Evolutionary conservation across 2,888 invertebrate species (phyloP), one percentile per base, ranked within the genome.

Genomic region (Pocota personata): DNA sequence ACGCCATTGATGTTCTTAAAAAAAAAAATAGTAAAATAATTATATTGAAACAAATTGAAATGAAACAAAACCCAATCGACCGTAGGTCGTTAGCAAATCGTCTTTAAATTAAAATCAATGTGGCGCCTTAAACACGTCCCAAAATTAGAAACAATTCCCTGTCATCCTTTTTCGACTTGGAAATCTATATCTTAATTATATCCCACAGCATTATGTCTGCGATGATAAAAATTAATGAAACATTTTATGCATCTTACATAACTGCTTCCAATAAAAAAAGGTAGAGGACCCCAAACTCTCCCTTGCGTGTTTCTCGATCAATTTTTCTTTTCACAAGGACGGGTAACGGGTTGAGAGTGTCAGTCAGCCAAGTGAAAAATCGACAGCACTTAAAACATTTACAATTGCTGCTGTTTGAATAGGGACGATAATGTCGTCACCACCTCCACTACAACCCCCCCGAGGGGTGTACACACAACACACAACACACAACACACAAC

Each of bases 181-280:
- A 30, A 55, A 77, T 67, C 72, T 62, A 46, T 73, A 62, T 83
- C 82, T 78, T 73, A 83, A 77, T 82, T 76, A 77, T 62, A 35
- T 37, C 46, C 35, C 19, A n/a, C n/a, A 30, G 43, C 40, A 66
- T 14, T 30, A 43, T 66, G 58, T 37, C 46, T 27, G 12, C 1
- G 43, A n/a, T 35, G 30, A 72, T 77, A 76, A 82, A 82, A 77
- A 66, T 77, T 76, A 77, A 82, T 82, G 82, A 66, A 66, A 66
- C 82, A 76, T 82, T 71, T 82, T 71, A 82, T 64, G 76, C 64
- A 58, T 71, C 40, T 21, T 19, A 55, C 67, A 55, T 75, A 69
- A 75, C 35, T 37, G 67, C 40, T 62, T 46, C 14, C 73, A 67
- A 52, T 52, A 69, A 62, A 55, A 43, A 2, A 4, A 14, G 55